Percentiles rank a stretch among this genome's conserved stretches.
These are phyloP conservation scores for Conops quadrifasciatus DNA, from an alignment of 2,888 invertebrate genomes.

Conservation along the genomic window DNA sequence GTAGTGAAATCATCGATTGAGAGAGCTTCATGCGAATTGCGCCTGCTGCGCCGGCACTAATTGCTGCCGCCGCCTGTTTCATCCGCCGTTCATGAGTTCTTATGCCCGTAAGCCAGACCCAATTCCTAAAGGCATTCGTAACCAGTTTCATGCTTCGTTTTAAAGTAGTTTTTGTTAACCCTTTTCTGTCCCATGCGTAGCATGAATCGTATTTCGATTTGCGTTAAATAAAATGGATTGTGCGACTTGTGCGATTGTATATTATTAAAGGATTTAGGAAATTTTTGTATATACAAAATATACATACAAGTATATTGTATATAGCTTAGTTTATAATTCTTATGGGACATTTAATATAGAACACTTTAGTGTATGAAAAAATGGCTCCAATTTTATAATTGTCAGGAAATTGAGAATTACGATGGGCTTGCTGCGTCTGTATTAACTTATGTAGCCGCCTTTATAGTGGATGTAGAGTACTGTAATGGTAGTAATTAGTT, in stretches of 20 bases:
- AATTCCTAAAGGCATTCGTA: constrained; percentile 36
- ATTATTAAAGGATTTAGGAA: too few species aligned
- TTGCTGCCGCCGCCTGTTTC: constrained; percentile 22
- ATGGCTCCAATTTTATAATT: too few species aligned
- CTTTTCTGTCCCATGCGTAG: background rate
- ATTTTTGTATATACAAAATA: too few species aligned
- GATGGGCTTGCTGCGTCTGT: too few species aligned
- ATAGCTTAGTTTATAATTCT: background rate
- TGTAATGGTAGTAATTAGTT: too few species aligned
- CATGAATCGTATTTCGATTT: too few species aligned
- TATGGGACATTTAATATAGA: too few species aligned
- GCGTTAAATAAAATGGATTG: background rate
- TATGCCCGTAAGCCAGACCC: constrained; percentile 39
- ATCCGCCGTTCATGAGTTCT: constrained; percentile 19
- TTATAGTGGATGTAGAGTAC: too few species aligned
- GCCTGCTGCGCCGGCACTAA: constrained; percentile 40
- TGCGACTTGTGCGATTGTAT: too few species aligned
- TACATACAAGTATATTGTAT: constrained; percentile 10
- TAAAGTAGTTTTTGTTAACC: constrained; percentile 2
- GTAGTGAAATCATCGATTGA: background rate
- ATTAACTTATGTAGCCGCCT: too few species aligned
- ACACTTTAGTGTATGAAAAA: too few species aligned
- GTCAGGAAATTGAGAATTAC: too few species aligned
- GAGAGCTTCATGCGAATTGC: background rate
- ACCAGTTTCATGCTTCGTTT: background rate